Percentiles rank a stretch among this genome's conserved stretches.
phyloP scores from a whole-genome alignment of 2,888 invertebrate genomes.

The Synergus japonicus region DNA sequence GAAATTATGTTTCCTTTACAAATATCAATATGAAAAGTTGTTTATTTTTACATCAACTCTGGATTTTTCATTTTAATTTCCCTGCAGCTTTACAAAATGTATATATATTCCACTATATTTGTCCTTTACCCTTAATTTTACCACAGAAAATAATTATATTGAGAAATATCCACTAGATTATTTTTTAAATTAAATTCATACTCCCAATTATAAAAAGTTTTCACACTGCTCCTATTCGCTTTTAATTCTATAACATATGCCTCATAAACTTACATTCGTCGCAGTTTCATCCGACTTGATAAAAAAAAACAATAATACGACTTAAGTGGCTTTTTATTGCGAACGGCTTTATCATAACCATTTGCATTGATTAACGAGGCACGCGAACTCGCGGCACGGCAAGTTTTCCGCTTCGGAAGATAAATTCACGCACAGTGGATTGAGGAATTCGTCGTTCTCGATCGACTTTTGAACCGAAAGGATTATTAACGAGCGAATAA shows the following conservation, averaged over 20 bases:
- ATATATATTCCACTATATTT: too few relatives aligned
- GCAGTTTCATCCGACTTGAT: background rate
- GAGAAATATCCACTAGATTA: too few relatives aligned
- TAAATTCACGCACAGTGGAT: slow-evolving; percentile 15
- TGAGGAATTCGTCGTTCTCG: slow-evolving; percentile 15
- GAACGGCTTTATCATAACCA: background rate
- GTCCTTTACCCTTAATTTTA: too few relatives aligned
- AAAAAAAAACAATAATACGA: background rate
- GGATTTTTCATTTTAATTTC: too few relatives aligned
- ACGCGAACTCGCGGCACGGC: background rate
- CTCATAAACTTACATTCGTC: background rate
- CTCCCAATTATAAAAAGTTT: background rate
- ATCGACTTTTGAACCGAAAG: slow-evolving; percentile 39
- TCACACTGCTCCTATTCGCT: too few relatives aligned
- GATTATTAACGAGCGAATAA: slow-evolving; percentile 37
- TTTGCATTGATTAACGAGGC: slow-evolving; percentile 13
- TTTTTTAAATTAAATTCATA: too few relatives aligned
- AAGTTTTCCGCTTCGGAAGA: background rate
- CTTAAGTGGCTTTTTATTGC: background rate
- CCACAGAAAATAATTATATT: too few relatives aligned
- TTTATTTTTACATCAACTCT: too few relatives aligned
- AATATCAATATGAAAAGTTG: too few relatives aligned
- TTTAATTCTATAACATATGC: background rate
- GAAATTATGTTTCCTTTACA: too few relatives aligned
- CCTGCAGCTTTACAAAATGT: too few relatives aligned